A percentile compares a stretch with the other conserved stretches of the same genome.
Evolutionary conservation across 2,888 invertebrate species (phyloP).

Genomic region (Microdon myrmicae): DNA sequence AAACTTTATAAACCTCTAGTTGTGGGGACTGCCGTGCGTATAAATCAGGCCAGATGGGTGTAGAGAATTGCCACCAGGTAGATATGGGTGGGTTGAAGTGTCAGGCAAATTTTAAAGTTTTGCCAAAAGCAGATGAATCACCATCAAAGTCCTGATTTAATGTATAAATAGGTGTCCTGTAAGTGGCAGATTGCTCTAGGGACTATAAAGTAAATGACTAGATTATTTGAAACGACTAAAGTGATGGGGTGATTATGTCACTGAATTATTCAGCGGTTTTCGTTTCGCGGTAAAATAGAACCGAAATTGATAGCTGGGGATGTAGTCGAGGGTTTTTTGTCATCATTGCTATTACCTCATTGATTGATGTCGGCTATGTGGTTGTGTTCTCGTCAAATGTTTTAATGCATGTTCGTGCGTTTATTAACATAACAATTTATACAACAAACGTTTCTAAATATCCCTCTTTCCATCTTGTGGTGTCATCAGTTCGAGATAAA

Average conservation of each 20-base stretch:
- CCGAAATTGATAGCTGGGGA: no score
- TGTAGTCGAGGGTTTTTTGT: no score
- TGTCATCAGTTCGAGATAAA: no score
- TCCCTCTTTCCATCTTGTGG: no score
- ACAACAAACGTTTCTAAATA: no score
- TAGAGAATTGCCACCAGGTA: no score
- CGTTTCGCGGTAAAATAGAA: no score
- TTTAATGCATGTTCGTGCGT: no score
- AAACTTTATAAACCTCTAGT: conserved; percentile 28
- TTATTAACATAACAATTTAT: no score
- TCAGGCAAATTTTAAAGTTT: conserved; percentile 45
- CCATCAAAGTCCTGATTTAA: conserved; percentile 46
- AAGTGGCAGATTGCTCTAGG: conserved; percentile 35
- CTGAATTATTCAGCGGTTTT: conserved; percentile 40
- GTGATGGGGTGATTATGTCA: conserved; percentile 39
- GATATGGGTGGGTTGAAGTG: conserved; percentile 30
- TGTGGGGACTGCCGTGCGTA: conserved; percentile 27
- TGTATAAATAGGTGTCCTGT: conserved; percentile 43
- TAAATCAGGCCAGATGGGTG: conserved; percentile 49
- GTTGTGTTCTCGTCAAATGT: no score
- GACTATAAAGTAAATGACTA: conserved; percentile 35
- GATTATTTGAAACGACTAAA: conserved; percentile 33
- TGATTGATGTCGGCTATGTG: no score
- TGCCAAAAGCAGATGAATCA: conserved; percentile 48
- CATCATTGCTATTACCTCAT: no score